Evolutionary conservation across 2,888 invertebrate genomes (phyloP).

Genomic region (Protophormia terraenovae): DNA sequence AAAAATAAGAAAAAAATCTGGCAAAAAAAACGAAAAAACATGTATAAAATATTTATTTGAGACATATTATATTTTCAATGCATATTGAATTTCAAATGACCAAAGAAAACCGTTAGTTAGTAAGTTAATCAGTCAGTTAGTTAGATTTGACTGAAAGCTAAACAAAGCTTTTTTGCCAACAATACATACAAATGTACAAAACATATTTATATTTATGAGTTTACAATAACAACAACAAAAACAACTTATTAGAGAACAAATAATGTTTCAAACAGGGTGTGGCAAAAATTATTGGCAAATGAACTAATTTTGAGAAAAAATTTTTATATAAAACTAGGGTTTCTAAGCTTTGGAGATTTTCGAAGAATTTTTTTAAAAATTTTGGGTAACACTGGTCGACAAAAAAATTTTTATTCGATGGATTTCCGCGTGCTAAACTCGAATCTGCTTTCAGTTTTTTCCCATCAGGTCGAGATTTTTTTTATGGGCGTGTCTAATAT

Average conservation of each 20-base stretch:
- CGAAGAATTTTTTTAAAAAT: too few relatives aligned
- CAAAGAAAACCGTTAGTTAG: not conserved
- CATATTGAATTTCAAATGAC: slow-evolving; percentile 24
- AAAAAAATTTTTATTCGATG: too few relatives aligned
- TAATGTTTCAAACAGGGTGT: not conserved
- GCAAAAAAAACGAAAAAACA: not conserved
- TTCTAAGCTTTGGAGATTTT: too few relatives aligned
- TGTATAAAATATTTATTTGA: not conserved
- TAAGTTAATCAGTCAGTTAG: not conserved
- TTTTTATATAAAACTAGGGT: too few relatives aligned
- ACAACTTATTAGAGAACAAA: not conserved
- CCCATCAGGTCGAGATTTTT: too few relatives aligned
- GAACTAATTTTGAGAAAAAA: too few relatives aligned
- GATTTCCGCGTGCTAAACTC: too few relatives aligned
- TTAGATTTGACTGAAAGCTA: not conserved
- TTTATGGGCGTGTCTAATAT: too few relatives aligned
- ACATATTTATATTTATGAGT: not conserved
- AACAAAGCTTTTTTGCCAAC: not conserved
- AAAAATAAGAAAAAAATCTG: not conserved
- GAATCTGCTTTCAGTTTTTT: too few relatives aligned
- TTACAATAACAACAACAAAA: not conserved
- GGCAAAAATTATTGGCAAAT: not conserved
- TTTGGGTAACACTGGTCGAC: too few relatives aligned
- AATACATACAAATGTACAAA: not conserved
- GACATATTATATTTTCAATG: not conserved